Evolutionary conservation across 2,888 invertebrate genomes (phyloP).

Genomic region (Saturnia japonica): DNA sequence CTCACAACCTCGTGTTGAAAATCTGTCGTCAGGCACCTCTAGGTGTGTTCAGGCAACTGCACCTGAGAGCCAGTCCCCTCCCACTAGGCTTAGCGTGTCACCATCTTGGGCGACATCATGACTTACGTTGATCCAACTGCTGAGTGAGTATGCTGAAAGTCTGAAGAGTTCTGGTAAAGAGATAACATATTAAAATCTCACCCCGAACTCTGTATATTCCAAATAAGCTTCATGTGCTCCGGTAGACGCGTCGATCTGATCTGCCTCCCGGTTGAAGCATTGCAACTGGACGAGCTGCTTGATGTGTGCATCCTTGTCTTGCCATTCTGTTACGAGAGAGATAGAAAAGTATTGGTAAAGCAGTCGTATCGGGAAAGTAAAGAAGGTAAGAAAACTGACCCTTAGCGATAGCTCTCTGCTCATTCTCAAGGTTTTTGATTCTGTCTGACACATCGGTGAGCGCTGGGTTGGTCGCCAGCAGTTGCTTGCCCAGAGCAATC

Average conservation of each 20-base stretch:
- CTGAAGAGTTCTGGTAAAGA: too few relatives aligned
- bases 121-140: too few relatives aligned
- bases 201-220: slow-evolving; percentile 93
- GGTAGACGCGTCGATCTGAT: slow-evolving; percentile 97
- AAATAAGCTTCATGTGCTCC: slow-evolving; percentile 97
- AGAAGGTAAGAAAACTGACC: slow-evolving; percentile 56
- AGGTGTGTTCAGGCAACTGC: too few relatives aligned
- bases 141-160: too few relatives aligned
- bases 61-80: too few relatives aligned
- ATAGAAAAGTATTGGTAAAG: not conserved
- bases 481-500: slow-evolving; percentile 88
- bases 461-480: slow-evolving; percentile 87
- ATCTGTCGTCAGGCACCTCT: too few relatives aligned
- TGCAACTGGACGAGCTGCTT: slow-evolving; percentile 94
- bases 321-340: slow-evolving; percentile 82
- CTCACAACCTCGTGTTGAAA: too few relatives aligned
- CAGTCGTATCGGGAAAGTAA: too few relatives aligned
- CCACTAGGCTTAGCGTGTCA: too few relatives aligned
- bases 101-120: too few relatives aligned
- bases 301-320: slow-evolving; percentile 91
- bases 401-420: slow-evolving; percentile 88
- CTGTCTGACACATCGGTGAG: slow-evolving; percentile 89
- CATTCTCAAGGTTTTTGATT: slow-evolving; percentile 86
- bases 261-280: slow-evolving; percentile 96
- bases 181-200: slow-evolving; percentile 58